A percentile compares a stretch with the other conserved stretches of the same genome.
Conservation (phyloP, 2,113 vertebrate species). For the Carlito syrichta region DNA sequence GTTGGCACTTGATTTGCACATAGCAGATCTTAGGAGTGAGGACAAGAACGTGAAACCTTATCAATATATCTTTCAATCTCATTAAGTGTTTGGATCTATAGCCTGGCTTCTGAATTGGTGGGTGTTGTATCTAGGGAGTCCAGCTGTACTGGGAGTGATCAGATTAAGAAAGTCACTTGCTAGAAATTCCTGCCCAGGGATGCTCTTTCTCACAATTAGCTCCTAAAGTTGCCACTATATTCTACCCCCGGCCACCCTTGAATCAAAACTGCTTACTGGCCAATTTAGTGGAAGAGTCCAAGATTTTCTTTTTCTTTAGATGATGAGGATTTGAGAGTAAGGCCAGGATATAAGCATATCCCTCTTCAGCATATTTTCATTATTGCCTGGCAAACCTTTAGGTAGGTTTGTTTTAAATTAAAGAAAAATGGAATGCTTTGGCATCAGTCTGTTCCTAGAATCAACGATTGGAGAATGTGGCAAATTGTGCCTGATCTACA, state of each 20-base stretch:
- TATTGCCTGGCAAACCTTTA: constrained; percentile 21
- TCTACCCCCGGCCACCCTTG: not conserved
- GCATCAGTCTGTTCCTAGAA: not conserved
- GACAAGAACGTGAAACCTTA: not conserved
- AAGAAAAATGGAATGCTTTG: not conserved
- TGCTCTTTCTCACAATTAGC: not conserved
- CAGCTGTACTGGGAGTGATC: not conserved
- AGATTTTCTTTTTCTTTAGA: not conserved
- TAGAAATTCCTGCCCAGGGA: not conserved
- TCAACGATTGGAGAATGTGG: not conserved
- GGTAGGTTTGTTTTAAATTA: constrained; percentile 39
- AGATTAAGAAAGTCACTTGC: not conserved
- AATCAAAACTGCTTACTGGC: not conserved
- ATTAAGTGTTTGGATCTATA: not conserved
- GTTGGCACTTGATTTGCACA: not conserved
- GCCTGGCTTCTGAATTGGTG: not conserved
- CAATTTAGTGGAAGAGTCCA: not conserved
- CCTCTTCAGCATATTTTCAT: not conserved
- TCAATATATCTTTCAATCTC: not conserved
- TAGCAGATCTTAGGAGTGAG: not conserved
- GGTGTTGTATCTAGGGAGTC: not conserved
- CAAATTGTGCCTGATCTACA: not conserved
- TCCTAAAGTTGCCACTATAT: not conserved
- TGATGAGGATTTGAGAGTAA: constrained; percentile 30
- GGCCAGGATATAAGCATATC: not conserved